A percentile compares a stretch with the other conserved stretches of the same genome.
phyloP scores from a whole-genome alignment of 2,888 invertebrate genomes.

The Drosophila peninsularis region DNA sequence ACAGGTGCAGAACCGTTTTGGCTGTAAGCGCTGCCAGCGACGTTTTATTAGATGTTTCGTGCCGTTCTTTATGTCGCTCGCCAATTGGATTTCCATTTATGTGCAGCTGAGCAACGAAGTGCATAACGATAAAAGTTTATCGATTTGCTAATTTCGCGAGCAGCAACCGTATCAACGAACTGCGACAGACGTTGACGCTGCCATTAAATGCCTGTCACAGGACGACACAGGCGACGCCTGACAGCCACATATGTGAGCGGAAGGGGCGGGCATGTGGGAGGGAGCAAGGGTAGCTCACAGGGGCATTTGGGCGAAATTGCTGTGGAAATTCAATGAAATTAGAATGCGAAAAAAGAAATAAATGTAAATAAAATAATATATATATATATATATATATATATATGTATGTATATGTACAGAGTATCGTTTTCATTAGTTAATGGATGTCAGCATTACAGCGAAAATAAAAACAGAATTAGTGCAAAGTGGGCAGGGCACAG shows the following conservation, averaged over 20 bases:
- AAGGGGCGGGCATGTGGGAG: constrained; percentile 14
- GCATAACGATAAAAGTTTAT: constrained; percentile 77
- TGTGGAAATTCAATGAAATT: constrained; percentile 75
- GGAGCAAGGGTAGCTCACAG: constrained; percentile 37
- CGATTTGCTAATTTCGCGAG: constrained; percentile 69
- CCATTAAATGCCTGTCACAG: constrained; percentile 65
- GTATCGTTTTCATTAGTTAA: constrained; percentile 66
- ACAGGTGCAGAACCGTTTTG: constrained; percentile 60
- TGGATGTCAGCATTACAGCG: constrained; percentile 52
- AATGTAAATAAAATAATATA: constrained; percentile 3
- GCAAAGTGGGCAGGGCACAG: constrained; percentile 5
- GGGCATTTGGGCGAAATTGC: constrained; percentile 68
- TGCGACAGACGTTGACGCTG: constrained; percentile 47
- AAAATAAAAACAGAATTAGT: constrained; percentile 47
- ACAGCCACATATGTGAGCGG: constrained; percentile 16
- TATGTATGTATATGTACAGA: constrained; percentile 17
- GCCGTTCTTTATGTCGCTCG: constrained; percentile 34
- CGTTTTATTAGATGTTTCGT: constrained; percentile 14
- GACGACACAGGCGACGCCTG: constrained; percentile 50
- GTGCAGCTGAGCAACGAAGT: constrained; percentile 62
- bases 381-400: no score
- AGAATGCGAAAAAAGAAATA: constrained; percentile 56
- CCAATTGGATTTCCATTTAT: constrained; percentile 69
- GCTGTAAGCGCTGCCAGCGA: constrained; percentile 4
- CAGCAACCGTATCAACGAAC: constrained; percentile 67